Evolutionary conservation across 2,797 vertebrate genomes (phyloP).

Genomic region (Pseudochirops corinnae): DNA sequence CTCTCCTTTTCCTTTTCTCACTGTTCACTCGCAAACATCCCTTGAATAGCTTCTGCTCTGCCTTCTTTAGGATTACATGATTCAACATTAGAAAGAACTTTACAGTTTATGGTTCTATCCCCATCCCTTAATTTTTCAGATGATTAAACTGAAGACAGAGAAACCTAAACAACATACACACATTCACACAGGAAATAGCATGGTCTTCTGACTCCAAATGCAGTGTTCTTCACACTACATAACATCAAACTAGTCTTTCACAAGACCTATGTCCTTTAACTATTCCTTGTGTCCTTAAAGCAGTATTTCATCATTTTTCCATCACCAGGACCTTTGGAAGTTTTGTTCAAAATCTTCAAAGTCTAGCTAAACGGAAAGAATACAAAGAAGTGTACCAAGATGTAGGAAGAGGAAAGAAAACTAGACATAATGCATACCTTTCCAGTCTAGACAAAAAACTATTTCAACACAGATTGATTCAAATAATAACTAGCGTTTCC

Average conservation of each 20-base stretch:
- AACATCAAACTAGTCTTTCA: background rate
- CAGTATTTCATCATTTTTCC: background rate
- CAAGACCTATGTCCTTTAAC: background rate
- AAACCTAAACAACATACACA: background rate
- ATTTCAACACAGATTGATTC: background rate
- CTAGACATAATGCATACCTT: background rate
- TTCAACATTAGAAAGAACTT: background rate
- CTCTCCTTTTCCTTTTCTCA: background rate
- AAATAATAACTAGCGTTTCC: background rate
- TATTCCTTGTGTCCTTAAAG: background rate
- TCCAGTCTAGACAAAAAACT: background rate
- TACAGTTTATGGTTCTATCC: background rate
- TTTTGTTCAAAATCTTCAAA: background rate
- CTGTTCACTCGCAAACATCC: background rate
- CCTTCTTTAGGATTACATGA: background rate
- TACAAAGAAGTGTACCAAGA: background rate
- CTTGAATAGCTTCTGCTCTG: background rate
- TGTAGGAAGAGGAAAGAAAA: background rate
- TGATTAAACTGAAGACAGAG: background rate
- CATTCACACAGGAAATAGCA: background rate
- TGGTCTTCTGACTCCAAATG: background rate
- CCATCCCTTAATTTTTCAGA: background rate
- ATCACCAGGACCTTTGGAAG: background rate
- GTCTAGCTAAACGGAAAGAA: background rate
- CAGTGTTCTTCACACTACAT: background rate